phyloP scores from a whole-genome alignment of 1,140 invertebrate species.

The Tetraneura akinire region DNA sequence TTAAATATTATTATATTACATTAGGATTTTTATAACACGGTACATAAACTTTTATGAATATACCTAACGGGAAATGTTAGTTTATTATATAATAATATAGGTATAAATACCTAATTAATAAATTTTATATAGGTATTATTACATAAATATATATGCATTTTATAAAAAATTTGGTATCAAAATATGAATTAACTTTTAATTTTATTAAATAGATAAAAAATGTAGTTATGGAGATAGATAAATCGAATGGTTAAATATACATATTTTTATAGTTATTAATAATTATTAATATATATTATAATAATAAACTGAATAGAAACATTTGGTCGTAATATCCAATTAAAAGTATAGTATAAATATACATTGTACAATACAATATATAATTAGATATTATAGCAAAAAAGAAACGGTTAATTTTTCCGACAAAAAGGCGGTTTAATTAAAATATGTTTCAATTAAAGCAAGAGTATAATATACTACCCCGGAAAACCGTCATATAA shows the following conservation, averaged over 20 bases:
- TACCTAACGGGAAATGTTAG: not conserved
- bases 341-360: not conserved
- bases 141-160: too few relatives aligned
- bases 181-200: too few relatives aligned
- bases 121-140: too few relatives aligned
- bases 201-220: too few relatives aligned
- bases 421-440: slow-evolving; percentile 43
- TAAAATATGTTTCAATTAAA: slow-evolving; percentile 50
- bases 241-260: too few relatives aligned
- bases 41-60: not conserved
- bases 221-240: too few relatives aligned
- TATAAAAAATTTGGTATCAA: too few relatives aligned
- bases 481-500: slow-evolving; percentile 47
- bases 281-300: not conserved
- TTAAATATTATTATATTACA: slow-evolving; percentile 20
- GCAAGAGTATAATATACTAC: slow-evolving; percentile 21
- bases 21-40: too few relatives aligned
- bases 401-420: slow-evolving; percentile 35
- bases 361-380: not conserved
- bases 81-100: too few relatives aligned
- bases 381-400: not conserved
- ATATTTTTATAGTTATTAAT: too few relatives aligned
- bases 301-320: not conserved
- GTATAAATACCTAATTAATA: too few relatives aligned
- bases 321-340: not conserved